Evolutionary conservation across 2,797 vertebrate genomes (phyloP).

Genomic region (Ptychadena robeensis): DNA sequence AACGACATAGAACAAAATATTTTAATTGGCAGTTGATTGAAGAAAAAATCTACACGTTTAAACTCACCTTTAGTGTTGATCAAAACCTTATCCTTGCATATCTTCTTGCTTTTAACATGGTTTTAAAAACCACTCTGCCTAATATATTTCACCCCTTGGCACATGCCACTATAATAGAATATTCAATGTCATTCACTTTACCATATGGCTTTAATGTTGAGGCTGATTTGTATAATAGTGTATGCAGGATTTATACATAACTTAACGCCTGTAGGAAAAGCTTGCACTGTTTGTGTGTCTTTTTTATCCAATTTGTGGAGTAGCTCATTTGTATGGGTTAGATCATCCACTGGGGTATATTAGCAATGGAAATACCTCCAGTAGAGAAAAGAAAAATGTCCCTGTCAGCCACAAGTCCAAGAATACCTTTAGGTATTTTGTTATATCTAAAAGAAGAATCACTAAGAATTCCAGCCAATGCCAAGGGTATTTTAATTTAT

Average conservation of each 20-base stretch:
- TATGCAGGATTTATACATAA: background rate
- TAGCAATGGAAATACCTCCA: conserved; percentile 8
- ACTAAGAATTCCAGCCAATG: background rate
- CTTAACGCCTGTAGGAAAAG: background rate
- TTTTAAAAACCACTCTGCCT: too few species aligned
- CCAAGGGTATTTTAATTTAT: conserved; percentile 37
- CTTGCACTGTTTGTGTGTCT: background rate
- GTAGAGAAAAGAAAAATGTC: conserved; percentile 36
- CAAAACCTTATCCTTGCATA: too few species aligned
- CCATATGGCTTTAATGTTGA: too few species aligned
- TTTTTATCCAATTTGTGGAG: background rate
- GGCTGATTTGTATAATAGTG: background rate
- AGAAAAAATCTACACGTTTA: too few species aligned
- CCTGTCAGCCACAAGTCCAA: conserved; percentile 28
- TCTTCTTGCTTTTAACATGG: too few species aligned
- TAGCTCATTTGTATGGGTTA: conserved; percentile 21
- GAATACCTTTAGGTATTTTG: conserved; percentile 1
- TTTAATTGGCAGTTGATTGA: too few species aligned
- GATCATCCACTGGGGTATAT: background rate
- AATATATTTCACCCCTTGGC: too few species aligned
- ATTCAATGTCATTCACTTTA: too few species aligned
- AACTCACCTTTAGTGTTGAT: too few species aligned
- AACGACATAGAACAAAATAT: too few species aligned
- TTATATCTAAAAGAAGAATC: background rate
- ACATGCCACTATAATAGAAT: too few species aligned